These are phyloP conservation scores for Sylvilagus bachmani DNA, from an alignment of 2,113 vertebrate genomes.

Conservation along the genomic window DNA sequence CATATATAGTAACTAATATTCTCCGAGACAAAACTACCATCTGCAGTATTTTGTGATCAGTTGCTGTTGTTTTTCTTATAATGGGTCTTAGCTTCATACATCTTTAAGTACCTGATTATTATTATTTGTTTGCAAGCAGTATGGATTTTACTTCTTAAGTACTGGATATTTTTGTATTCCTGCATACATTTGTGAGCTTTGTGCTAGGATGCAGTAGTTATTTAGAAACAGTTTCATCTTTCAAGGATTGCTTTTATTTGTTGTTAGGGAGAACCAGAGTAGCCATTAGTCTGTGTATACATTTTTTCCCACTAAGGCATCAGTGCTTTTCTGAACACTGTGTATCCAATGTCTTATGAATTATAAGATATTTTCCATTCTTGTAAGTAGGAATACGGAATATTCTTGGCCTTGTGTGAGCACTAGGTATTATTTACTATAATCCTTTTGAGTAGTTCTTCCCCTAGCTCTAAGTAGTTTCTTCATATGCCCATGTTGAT, in stretches of 20 bases:
- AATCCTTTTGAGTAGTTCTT: neutral
- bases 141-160: neutral
- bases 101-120: neutral
- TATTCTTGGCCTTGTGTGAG: neutral
- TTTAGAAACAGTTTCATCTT: neutral
- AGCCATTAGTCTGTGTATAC: neutral
- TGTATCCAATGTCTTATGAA: neutral
- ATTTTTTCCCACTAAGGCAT: neutral
- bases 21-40: neutral
- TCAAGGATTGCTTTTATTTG: neutral
- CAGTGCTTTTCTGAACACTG: neutral
- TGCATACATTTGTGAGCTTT: conserved; percentile 31
- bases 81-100: neutral
- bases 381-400: neutral
- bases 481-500: neutral
- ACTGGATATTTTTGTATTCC: neutral
- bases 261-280: neutral
- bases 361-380: neutral
- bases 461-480: neutral
- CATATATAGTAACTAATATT: neutral
- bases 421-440: neutral
- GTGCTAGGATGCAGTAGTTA: neutral
- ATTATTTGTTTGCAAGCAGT: neutral
- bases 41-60: neutral
- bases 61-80: neutral